Conservation (phyloP, 2,888 invertebrate genomes). For the Tricholauxania praeusta region DNA sequence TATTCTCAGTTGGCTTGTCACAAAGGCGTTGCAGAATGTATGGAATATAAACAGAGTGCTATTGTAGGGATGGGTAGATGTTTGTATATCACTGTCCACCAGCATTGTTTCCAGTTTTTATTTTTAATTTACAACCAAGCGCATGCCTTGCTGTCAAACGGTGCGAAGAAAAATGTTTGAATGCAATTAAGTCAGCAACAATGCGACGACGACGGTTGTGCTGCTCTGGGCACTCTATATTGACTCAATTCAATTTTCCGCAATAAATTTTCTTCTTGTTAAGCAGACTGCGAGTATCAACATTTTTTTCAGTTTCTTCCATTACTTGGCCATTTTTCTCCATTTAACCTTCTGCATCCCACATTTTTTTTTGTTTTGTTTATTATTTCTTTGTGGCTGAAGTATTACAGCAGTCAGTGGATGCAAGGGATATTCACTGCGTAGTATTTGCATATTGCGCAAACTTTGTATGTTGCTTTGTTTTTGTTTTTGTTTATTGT, state of each 20-base stretch:
- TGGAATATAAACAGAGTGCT: no score
- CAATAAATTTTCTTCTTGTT: conserved; percentile 26
- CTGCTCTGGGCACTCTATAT: neutral
- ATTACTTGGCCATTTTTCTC: neutral
- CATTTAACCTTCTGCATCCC: neutral
- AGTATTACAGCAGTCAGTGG: no score
- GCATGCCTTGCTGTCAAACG: conserved; percentile 17
- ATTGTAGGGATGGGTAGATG: no score
- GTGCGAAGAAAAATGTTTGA: conserved; percentile 32
- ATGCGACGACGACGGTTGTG: conserved; percentile 4
- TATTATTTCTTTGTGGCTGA: no score
- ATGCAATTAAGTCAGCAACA: conserved; percentile 39
- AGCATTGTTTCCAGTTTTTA: no score
- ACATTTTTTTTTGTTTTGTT: neutral
- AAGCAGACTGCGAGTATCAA: no score
- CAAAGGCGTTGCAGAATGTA: no score
- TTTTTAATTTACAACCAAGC: no score
- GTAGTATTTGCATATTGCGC: no score
- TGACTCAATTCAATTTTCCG: conserved; percentile 39
- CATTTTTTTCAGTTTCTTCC: conserved; percentile 6
- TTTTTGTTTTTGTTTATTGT: neutral
- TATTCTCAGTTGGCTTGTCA: no score
- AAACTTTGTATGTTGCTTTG: neutral
- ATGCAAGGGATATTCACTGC: no score
- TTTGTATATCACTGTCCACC: no score